phyloP scores from a whole-genome alignment of 2,888 invertebrate genomes.

The Smittia aterrima region DNA sequence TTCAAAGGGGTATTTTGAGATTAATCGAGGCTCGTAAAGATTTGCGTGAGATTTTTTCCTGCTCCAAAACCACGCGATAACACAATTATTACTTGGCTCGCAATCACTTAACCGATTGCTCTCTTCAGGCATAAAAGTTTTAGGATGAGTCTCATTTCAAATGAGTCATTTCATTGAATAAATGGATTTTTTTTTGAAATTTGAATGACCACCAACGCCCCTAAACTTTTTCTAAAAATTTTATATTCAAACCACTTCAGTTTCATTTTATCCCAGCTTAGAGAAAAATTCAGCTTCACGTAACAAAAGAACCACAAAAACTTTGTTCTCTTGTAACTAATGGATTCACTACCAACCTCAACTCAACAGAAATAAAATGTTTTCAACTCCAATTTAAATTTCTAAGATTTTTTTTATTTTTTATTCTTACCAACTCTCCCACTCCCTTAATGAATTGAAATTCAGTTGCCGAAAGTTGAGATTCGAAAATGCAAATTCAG shows the following conservation, averaged over 20 bases:
- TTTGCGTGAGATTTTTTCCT: neutral
- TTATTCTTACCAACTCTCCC: too few relatives aligned
- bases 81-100: constrained; percentile 2
- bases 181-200: too few relatives aligned
- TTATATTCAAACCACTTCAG: too few relatives aligned
- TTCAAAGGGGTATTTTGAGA: neutral
- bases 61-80: neutral
- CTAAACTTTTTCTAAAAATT: too few relatives aligned
- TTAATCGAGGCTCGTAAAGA: neutral
- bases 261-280: too few relatives aligned
- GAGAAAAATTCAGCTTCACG: too few relatives aligned
- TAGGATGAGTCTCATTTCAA: too few relatives aligned
- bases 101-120: neutral
- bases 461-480: too few relatives aligned
- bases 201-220: too few relatives aligned
- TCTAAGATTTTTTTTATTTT: neutral
- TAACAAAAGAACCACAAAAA: neutral
- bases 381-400: neutral
- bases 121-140: too few relatives aligned
- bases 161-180: too few relatives aligned
- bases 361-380: too few relatives aligned
- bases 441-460: neutral
- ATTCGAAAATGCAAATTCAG: neutral
- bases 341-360: neutral
- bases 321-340: neutral